phyloP scores from a whole-genome alignment of 2,797 vertebrate species.

The Bovichtus diacanthus region DNA sequence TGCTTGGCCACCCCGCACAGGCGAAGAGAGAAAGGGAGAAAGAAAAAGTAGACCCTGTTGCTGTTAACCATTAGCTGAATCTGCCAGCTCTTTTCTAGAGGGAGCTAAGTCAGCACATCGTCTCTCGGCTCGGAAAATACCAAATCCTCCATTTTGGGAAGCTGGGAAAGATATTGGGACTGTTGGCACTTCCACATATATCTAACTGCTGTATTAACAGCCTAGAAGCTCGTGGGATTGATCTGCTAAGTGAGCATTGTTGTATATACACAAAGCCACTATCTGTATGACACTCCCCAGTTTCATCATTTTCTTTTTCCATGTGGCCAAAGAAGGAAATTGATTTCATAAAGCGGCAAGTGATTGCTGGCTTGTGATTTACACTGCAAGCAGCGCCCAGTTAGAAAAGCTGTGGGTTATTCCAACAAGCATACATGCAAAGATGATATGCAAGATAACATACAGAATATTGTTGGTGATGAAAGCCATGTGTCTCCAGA shows the following conservation, averaged over 20 bases:
- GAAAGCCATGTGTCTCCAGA: slow-evolving; percentile 3
- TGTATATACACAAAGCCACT: slow-evolving; percentile 8
- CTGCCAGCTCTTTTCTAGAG: slow-evolving; percentile 52
- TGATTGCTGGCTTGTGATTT: slow-evolving; percentile 1
- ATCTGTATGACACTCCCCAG: slow-evolving; percentile 13
- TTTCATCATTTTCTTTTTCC: slow-evolving; percentile 11
- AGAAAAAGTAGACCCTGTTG: slow-evolving; percentile 61
- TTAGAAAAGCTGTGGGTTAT: slow-evolving; percentile 24
- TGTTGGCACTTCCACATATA: slow-evolving; percentile 30
- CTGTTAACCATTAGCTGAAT: slow-evolving; percentile 74
- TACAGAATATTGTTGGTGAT: background rate
- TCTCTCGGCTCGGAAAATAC: slow-evolving; percentile 36
- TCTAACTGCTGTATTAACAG: slow-evolving; percentile 37
- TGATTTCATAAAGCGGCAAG: slow-evolving; percentile 33
- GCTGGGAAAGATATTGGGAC: slow-evolving; percentile 11
- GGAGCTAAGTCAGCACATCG: slow-evolving; percentile 74
- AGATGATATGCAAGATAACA: slow-evolving; percentile 1
- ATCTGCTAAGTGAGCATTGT: slow-evolving; percentile 32
- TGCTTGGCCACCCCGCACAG: slow-evolving; percentile 72
- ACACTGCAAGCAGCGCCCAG: slow-evolving; percentile 1
- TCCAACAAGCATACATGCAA: slow-evolving; percentile 9
- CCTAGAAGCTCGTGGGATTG: slow-evolving; percentile 19
- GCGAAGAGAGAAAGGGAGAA: slow-evolving; percentile 35
- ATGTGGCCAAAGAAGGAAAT: slow-evolving; percentile 8
- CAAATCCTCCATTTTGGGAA: slow-evolving; percentile 57